Conservation (phyloP, 2,888 invertebrate species). For the Mythimna vitellina region DNA sequence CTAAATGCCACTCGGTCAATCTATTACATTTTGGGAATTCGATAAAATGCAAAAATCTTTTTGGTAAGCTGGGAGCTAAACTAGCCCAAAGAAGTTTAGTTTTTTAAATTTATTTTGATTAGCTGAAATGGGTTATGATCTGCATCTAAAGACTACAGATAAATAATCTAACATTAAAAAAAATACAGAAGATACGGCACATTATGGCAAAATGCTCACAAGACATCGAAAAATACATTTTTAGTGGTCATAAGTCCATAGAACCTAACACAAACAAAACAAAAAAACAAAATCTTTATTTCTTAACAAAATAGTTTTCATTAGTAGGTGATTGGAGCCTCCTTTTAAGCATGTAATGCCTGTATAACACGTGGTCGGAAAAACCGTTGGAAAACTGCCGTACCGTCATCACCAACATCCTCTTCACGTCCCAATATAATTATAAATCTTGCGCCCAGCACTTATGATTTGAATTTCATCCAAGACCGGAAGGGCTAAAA, state of each 20-base stretch:
- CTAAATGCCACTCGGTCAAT: not conserved
- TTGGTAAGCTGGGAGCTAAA: not conserved
- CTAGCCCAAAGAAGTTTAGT: not conserved
- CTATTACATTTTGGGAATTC: too few relatives aligned
- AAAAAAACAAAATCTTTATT: too few relatives aligned
- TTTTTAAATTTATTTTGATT: too few relatives aligned
- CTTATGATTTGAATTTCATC: slow-evolving; percentile 43
- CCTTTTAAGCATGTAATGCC: too few relatives aligned
- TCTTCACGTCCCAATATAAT: slow-evolving; percentile 22
- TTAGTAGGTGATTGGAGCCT: too few relatives aligned
- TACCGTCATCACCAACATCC: slow-evolving; percentile 25
- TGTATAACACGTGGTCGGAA: slow-evolving; percentile 12
- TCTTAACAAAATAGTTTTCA: too few relatives aligned
- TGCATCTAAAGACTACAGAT: not conserved
- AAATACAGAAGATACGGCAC: not conserved
- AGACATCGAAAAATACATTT: too few relatives aligned
- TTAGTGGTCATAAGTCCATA: not conserved
- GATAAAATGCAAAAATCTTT: too few relatives aligned
- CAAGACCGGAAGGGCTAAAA: slow-evolving; percentile 53
- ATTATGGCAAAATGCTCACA: not conserved
- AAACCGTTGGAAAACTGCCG: slow-evolving; percentile 15
- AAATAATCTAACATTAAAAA: not conserved
- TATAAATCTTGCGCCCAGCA: slow-evolving; percentile 16
- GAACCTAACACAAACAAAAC: too few relatives aligned
- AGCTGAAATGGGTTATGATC: not conserved